Percentiles rank a stretch among this genome's conserved stretches.
These are phyloP conservation scores for Ciconia stormi DNA, from an alignment of 2,113 vertebrate genomes.

Conservation along the genomic window DNA sequence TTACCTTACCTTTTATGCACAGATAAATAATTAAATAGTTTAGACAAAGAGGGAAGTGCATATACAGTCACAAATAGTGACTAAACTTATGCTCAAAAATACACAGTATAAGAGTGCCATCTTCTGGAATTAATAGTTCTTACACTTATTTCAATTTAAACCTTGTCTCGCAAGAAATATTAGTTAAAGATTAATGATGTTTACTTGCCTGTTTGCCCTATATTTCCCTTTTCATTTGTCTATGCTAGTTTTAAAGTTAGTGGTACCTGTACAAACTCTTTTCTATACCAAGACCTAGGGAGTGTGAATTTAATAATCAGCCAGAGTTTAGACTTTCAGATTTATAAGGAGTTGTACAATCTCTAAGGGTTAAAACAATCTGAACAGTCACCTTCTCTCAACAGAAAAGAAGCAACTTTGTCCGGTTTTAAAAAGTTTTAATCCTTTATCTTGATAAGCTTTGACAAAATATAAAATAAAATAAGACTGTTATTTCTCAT, in stretches of 20 bases:
- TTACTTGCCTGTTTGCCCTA: conserved; percentile 43
- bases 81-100: neutral
- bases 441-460: neutral
- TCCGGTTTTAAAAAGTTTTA: neutral
- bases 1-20: neutral
- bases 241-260: conserved; percentile 1
- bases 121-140: conserved; percentile 63
- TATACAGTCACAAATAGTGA: neutral
- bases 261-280: neutral
- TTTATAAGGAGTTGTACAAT: neutral
- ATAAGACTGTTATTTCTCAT: neutral
- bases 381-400: neutral
- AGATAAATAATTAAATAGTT: conserved; percentile 19
- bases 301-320: neutral
- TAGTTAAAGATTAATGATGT: conserved; percentile 35
- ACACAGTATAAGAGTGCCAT: conserved; percentile 69
- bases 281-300: neutral
- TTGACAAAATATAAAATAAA: neutral
- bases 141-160: neutral
- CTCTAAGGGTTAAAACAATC: neutral
- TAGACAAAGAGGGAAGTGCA: neutral
- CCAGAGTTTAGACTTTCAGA: neutral
- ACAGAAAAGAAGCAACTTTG: neutral
- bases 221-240: conserved; percentile 20
- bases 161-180: neutral